Percentiles rank a stretch among this genome's conserved stretches.
phyloP scores from a whole-genome alignment of 2,888 invertebrate genomes.

The Dastarcus helophoroides region DNA sequence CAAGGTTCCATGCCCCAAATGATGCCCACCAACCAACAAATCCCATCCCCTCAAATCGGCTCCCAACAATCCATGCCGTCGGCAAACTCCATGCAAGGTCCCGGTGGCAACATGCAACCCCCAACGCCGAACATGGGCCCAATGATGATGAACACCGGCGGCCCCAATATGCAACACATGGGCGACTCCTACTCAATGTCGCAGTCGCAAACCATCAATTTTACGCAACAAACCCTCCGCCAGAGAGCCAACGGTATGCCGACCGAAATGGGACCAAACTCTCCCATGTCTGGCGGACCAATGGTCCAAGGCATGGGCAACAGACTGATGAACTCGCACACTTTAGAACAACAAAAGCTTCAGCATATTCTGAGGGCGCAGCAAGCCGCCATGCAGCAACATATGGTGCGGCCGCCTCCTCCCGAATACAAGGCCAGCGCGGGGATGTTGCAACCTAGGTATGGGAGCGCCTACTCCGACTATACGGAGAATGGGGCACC shows the following conservation, averaged over 20 bases:
- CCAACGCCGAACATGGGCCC: slow-evolving; percentile 9
- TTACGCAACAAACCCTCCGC: slow-evolving; percentile 60
- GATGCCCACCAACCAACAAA: slow-evolving; percentile 17
- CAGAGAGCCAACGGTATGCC: slow-evolving; percentile 37
- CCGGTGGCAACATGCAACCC: slow-evolving; percentile 15
- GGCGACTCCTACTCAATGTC: slow-evolving; percentile 59
- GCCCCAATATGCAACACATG: slow-evolving; percentile 14
- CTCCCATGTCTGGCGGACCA: slow-evolving; percentile 17
- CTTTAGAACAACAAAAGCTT: slow-evolving; percentile 27
- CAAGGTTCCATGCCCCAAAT: slow-evolving; percentile 5
- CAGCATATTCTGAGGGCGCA: slow-evolving; percentile 49
- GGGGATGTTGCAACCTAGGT: slow-evolving; percentile 37
- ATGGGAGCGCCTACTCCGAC: slow-evolving; percentile 38
- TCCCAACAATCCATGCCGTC: slow-evolving; percentile 5
- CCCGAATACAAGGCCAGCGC: slow-evolving; percentile 72
- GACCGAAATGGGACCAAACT: slow-evolving; percentile 20
- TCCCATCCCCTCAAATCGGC: slow-evolving; percentile 17
- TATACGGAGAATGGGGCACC: slow-evolving; percentile 56
- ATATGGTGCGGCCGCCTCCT: slow-evolving; percentile 58
- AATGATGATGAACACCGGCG: slow-evolving; percentile 6
- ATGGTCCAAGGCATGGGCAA: slow-evolving; percentile 16
- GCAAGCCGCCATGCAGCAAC: slow-evolving; percentile 31
- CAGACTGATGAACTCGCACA: too few relatives aligned
- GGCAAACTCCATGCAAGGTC: slow-evolving; percentile 2
- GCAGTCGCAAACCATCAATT: slow-evolving; percentile 78